Evolutionary conservation across 2,113 vertebrate genomes (phyloP), one percentile per base, ranked within the genome.

Genomic region (Maylandia zebra): DNA sequence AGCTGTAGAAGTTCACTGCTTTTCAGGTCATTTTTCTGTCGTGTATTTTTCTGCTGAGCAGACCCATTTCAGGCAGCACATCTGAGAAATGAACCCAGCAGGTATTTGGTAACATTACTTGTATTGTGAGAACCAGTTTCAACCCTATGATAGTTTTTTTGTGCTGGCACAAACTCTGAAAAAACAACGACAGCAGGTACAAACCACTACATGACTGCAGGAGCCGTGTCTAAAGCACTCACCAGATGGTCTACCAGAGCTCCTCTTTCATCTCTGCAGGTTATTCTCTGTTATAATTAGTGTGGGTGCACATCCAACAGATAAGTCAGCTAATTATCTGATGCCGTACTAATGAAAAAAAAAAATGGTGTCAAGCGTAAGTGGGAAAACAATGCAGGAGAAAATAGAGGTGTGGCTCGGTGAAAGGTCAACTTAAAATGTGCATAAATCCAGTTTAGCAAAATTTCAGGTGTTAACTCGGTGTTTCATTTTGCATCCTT

Each of bases 151-250:
- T 79, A 10, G 9, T 74, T 48, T 79, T 48, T n/a, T 76, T 24
- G 30, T 83, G 43, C 24, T 93, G 89, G 89, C 85, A 79, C 59
- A 84, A 66, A 81, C 38, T 88, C 56, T 84, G 24, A 91, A 83
- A 66, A 86, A 91, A 88, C 87, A 88, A 81, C 6, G 8, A 84
- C 87, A 93, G 90, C 90, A 93, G 90, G 83, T 89, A 88, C 83
- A 87, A 89, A 88, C 61, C 79, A 55, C 71, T 56, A 52, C 88
- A 87, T 81, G 88, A 83, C 59, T 81, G 61, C 17, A 64, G 84
- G 69, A 45, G 53, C 38, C 1, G 16, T 80, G 64, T 88, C 55
- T 76, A 57, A 87, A 93, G 64, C 8, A 10, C 71, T 85, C 38
- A 89, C 24, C 93, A 90, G 85, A 90, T 86, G 90, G 88, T 91